Evolutionary conservation across 2,113 vertebrate genomes (phyloP).

Genomic region (Erythrocercus mccallii): DNA sequence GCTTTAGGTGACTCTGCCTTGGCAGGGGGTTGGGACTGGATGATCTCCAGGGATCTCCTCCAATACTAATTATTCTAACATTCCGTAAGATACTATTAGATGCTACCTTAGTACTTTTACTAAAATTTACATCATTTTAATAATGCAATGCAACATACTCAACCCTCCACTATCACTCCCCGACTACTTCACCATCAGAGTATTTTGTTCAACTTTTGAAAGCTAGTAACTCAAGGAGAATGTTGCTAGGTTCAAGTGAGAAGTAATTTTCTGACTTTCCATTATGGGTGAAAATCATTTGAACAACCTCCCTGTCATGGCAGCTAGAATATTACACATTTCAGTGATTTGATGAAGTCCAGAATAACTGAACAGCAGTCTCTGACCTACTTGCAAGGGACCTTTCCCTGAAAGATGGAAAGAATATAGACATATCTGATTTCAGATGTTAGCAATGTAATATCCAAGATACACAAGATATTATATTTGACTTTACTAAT

Average conservation of each 20-base stretch:
- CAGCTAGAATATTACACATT: neutral
- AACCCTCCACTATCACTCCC: neutral
- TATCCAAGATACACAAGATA: neutral
- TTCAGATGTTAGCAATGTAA: neutral
- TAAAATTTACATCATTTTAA: neutral
- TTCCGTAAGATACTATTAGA: neutral
- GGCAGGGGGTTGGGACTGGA: neutral
- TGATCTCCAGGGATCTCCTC: neutral
- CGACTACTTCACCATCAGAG: neutral
- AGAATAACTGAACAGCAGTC: neutral
- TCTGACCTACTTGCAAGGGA: neutral
- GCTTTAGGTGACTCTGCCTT: neutral
- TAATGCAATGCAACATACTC: neutral
- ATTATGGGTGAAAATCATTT: neutral
- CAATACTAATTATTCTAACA: neutral
- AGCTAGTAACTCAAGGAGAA: neutral
- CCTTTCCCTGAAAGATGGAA: neutral
- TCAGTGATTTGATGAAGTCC: neutral
- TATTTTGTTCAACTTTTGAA: neutral
- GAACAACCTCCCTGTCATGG: neutral
- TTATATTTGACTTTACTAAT: neutral
- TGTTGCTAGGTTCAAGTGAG: neutral
- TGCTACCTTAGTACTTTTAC: neutral
- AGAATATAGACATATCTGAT: fast-evolving
- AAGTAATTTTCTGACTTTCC: neutral